phyloP scores from a whole-genome alignment of 2,113 vertebrate genomes.

The Rutilus rutilus region DNA sequence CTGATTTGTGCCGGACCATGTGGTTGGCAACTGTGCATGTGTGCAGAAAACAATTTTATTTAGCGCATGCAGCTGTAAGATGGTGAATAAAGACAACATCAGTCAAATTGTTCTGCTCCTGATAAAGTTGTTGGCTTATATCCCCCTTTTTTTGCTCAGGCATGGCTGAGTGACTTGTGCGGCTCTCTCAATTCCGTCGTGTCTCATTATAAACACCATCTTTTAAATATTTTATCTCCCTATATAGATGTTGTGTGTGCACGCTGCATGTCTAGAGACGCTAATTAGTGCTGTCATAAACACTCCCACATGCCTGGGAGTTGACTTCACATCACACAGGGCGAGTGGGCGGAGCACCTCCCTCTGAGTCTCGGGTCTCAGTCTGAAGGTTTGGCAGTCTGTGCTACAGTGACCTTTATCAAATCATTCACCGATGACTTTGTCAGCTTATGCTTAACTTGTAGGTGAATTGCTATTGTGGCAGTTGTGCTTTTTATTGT shows the following conservation, averaged over 20 bases:
- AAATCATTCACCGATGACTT: constrained; percentile 60
- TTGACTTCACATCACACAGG: constrained; percentile 25
- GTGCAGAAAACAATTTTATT: constrained; percentile 4
- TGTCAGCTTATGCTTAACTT: constrained; percentile 58
- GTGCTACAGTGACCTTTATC: constrained; percentile 64
- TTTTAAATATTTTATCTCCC: constrained; percentile 20
- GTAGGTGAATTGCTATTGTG: constrained; percentile 54
- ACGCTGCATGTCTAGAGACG: constrained; percentile 14
- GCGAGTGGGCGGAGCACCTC: constrained; percentile 6
- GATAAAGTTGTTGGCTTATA: not conserved
- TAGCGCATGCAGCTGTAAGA: not conserved
- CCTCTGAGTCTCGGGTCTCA: not conserved
- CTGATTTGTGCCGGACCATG: not conserved
- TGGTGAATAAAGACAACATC: not conserved
- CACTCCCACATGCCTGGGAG: constrained; percentile 31
- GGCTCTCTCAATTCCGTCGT: not conserved
- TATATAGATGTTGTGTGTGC: constrained; percentile 21
- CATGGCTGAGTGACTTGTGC: no score
- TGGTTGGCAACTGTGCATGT: not conserved
- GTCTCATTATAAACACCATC: not conserved
- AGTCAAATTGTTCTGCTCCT: not conserved
- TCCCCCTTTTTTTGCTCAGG: not conserved
- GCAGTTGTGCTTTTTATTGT: constrained; percentile 50
- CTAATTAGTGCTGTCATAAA: constrained; percentile 37
- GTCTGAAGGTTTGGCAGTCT: constrained; percentile 17